These are phyloP conservation scores for Hypanus sabinus DNA, from an alignment of 2,113 vertebrate species.

Conservation along the genomic window DNA sequence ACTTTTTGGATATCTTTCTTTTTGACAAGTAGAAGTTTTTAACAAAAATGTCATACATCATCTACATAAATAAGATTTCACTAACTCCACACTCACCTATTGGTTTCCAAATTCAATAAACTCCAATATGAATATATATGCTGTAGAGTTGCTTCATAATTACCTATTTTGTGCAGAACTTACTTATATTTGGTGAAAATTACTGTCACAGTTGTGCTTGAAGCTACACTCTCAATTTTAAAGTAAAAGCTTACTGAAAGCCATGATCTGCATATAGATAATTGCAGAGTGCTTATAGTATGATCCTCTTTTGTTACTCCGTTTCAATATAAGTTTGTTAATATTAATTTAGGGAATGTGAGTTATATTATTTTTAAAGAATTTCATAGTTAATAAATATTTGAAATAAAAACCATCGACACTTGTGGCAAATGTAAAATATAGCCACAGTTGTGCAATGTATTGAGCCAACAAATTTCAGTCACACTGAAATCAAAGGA, in stretches of 20 bases:
- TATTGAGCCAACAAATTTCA: too few species aligned
- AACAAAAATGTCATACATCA: not conserved
- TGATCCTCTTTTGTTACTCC: not conserved
- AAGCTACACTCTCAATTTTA: not conserved
- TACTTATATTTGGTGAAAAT: not conserved
- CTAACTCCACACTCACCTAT: not conserved
- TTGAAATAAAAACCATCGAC: too few species aligned
- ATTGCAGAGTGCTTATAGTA: not conserved
- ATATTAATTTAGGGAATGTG: not conserved
- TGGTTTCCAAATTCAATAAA: too few species aligned
- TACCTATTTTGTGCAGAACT: not conserved
- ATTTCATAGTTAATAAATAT: not conserved
- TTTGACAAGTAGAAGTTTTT: not conserved
- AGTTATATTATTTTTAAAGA: not conserved
- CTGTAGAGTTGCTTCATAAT: not conserved
- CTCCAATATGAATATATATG: not conserved
- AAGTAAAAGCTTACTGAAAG: not conserved
- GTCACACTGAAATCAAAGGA: too few species aligned
- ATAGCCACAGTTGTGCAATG: too few species aligned
- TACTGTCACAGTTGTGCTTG: not conserved
- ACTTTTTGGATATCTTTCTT: not conserved
- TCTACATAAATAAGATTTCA: not conserved
- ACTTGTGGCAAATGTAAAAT: too few species aligned
- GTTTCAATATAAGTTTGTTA: not conserved
- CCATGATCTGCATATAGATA: constrained; percentile 1